Conservation (phyloP, 2,113 vertebrate species). For the Seriola aureovittata region DNA sequence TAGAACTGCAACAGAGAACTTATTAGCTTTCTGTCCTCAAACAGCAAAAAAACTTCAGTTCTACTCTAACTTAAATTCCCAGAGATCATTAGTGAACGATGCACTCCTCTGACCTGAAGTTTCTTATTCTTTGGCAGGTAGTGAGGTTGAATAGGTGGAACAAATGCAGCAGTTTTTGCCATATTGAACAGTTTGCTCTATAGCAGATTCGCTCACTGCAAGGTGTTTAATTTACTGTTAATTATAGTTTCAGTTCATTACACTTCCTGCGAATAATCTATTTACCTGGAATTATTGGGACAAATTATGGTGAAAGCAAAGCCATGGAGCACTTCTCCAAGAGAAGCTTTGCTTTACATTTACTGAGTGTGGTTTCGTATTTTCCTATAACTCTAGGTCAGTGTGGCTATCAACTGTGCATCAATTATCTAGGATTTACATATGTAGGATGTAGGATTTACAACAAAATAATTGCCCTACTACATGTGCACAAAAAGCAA, state of each 20-base stretch:
- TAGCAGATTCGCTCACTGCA: neutral
- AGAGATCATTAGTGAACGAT: neutral
- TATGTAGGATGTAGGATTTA: neutral
- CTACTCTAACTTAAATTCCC: neutral
- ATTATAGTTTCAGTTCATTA: neutral
- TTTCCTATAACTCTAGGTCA: neutral
- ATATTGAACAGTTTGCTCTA: neutral
- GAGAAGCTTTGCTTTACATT: neutral
- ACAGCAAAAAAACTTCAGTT: neutral
- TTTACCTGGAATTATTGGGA: neutral
- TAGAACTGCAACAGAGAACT: neutral
- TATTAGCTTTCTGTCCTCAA: neutral
- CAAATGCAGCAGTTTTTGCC: slow-evolving; percentile 15
- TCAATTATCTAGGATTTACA: neutral
- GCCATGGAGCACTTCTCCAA: neutral
- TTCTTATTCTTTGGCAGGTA: neutral
- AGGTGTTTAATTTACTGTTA: slow-evolving; percentile 1
- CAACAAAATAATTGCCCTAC: slow-evolving; percentile 14
- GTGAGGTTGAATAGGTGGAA: neutral
- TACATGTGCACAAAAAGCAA: slow-evolving; percentile 5
- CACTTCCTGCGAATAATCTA: neutral
- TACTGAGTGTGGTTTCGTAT: neutral
- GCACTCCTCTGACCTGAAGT: neutral
- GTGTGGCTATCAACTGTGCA: neutral
- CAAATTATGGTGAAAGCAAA: neutral